phyloP scores from a whole-genome alignment of 2,888 invertebrate genomes.

The Sinelater perroti region DNA sequence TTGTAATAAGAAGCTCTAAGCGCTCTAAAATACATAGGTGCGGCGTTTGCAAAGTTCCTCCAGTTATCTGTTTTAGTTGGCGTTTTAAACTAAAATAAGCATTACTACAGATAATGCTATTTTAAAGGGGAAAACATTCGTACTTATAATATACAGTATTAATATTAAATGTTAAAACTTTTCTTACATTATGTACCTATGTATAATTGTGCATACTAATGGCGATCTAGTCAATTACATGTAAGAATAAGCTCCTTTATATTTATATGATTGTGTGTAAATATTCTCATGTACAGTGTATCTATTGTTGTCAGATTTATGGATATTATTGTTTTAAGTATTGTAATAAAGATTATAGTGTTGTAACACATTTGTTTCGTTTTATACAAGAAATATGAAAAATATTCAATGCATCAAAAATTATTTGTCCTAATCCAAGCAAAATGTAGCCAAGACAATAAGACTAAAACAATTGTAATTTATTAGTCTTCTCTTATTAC shows the following conservation, averaged over 20 bases:
- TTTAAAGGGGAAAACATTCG: conserved; percentile 35
- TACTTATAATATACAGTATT: conserved; percentile 29
- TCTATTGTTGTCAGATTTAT: conserved; percentile 29
- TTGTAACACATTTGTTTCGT: no score
- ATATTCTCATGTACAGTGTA: conserved; percentile 33
- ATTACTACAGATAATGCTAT: conserved; percentile 19
- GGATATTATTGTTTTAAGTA: conserved; percentile 31
- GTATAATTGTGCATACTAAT: conserved; percentile 20
- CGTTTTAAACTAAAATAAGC: conserved; percentile 26
- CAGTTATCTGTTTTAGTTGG: conserved; percentile 26
- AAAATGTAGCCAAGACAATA: no score
- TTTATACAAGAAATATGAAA: background rate
- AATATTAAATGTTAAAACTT: conserved; percentile 23
- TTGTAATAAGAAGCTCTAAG: conserved; percentile 6
- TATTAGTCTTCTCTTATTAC: no score
- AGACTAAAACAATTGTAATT: no score
- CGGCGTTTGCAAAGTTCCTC: conserved; percentile 27
- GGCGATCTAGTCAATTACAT: conserved; percentile 36
- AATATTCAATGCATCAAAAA: no score
- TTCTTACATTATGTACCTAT: conserved; percentile 24
- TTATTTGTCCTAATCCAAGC: no score
- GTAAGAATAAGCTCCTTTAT: conserved; percentile 32
- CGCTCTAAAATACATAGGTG: conserved; percentile 5
- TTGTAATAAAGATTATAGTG: conserved; percentile 26
- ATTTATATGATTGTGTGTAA: conserved; percentile 33